Percentiles rank a stretch among this genome's conserved stretches.
These are phyloP conservation scores for Percopsis transmontana DNA, from an alignment of 2,113 vertebrate species.

Conservation along the genomic window DNA sequence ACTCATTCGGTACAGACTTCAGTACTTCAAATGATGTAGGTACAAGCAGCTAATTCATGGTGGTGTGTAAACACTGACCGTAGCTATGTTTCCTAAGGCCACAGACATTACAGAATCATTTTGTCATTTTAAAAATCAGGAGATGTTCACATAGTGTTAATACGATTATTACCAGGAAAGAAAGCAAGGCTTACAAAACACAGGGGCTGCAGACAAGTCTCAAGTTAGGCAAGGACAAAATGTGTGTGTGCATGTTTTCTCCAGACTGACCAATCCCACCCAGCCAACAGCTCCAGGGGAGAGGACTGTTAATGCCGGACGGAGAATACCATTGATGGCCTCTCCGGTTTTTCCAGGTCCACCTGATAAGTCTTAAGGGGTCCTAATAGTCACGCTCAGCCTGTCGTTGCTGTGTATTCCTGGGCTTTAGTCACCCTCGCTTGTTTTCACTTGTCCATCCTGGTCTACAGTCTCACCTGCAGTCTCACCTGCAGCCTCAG, in stretches of 20 bases:
- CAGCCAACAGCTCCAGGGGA: too few species aligned
- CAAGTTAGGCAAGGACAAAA: too few species aligned
- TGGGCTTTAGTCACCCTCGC: background rate
- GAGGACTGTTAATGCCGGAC: too few species aligned
- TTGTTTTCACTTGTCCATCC: constrained; percentile 44
- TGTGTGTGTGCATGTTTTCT: too few species aligned
- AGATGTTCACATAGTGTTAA: background rate
- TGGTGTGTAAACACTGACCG: constrained; percentile 8
- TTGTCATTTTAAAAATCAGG: background rate
- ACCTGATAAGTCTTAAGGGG: too few species aligned
- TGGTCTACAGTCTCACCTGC: constrained; percentile 10
- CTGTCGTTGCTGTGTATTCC: background rate
- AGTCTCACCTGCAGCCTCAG: constrained; percentile 11
- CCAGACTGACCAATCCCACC: too few species aligned
- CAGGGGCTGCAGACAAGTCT: too few species aligned
- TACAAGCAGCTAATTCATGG: too few species aligned
- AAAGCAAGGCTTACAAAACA: too few species aligned
- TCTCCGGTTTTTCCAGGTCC: too few species aligned
- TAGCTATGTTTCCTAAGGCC: constrained; percentile 6
- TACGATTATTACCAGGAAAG: too few species aligned
- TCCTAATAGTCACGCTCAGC: background rate
- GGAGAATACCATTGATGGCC: too few species aligned
- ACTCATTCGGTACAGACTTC: background rate
- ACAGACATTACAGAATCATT: background rate
- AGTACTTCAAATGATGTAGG: background rate